Evolutionary conservation across 2,888 invertebrate species (phyloP).

Genomic region (Mayetiola destructor): DNA sequence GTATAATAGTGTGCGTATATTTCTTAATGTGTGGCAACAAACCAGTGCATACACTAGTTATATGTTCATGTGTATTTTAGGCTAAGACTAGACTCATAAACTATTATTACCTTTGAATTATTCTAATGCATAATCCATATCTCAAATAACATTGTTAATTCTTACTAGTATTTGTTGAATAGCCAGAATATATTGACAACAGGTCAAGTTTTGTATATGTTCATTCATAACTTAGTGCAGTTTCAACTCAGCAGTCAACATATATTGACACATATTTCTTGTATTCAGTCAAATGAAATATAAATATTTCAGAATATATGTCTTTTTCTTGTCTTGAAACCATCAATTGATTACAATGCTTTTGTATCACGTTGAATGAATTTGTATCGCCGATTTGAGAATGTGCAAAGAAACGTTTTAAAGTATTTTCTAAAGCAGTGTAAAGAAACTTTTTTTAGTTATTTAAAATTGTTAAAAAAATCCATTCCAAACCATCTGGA

Average conservation of each 20-base stretch:
- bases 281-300: not conserved
- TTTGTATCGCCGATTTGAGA: not conserved
- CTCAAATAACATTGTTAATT: constrained; percentile 3
- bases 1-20: not conserved
- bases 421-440: not conserved
- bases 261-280: not conserved
- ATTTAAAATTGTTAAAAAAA: not conserved
- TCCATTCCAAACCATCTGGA: not conserved
- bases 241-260: not conserved
- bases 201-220: not conserved
- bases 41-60: not conserved
- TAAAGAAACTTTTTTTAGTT: not conserved
- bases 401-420: not conserved
- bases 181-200: constrained; percentile 1
- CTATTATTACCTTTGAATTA: not conserved
- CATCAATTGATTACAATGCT: not conserved
- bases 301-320: not conserved
- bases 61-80: constrained; percentile 1
- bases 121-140: not conserved
- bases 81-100: not conserved
- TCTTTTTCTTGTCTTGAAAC: not conserved
- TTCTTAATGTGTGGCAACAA: constrained; percentile 1
- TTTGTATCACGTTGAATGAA: not conserved
- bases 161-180: constrained; percentile 1
- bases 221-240: not conserved